phyloP scores from a whole-genome alignment of 2,888 invertebrate genomes.

The Latheticus oryzae region DNA sequence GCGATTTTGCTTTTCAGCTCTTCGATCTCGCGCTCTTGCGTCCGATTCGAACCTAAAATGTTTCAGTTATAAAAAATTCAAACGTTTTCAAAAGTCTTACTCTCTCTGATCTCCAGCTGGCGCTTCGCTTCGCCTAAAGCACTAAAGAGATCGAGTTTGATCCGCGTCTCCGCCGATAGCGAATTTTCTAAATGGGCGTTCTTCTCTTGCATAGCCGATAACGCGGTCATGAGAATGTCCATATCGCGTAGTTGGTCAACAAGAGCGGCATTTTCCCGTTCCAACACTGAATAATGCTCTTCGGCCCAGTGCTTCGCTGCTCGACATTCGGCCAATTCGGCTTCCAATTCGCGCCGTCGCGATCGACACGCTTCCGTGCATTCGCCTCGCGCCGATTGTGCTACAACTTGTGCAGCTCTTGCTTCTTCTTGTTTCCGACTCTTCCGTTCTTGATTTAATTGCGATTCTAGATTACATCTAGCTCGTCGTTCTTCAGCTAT shows the following conservation, averaged over 20 bases:
- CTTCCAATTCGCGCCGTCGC: slow-evolving; percentile 71
- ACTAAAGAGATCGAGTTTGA: slow-evolving; percentile 97
- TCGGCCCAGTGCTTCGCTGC: slow-evolving; percentile 72
- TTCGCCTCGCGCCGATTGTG: slow-evolving; percentile 61
- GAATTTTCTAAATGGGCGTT: slow-evolving; percentile 92
- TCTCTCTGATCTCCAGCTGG: slow-evolving; percentile 86
- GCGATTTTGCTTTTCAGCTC: slow-evolving; percentile 91
- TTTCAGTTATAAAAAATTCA: slow-evolving; percentile 21
- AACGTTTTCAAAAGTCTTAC: slow-evolving; percentile 70
- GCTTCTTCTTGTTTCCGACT: slow-evolving; percentile 71
- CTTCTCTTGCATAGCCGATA: slow-evolving; percentile 89
- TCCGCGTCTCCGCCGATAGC: slow-evolving; percentile 95
- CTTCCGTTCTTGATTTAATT: slow-evolving; percentile 79
- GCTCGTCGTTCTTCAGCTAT: slow-evolving; percentile 87
- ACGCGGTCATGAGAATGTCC: slow-evolving; percentile 82
- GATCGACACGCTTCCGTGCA: slow-evolving; percentile 64
- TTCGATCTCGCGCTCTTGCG: slow-evolving; percentile 91
- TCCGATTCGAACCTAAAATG: slow-evolving; percentile 78
- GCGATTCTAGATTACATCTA: slow-evolving; percentile 78
- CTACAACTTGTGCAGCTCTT: slow-evolving; percentile 62
- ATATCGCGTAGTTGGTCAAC: slow-evolving; percentile 70
- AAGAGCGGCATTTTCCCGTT: slow-evolving; percentile 67
- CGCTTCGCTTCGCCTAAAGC: slow-evolving; percentile 96
- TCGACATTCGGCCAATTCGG: slow-evolving; percentile 71
- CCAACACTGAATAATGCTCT: slow-evolving; percentile 69